Conservation (phyloP, 1,140 invertebrate species). For the Bombus ignitus region DNA sequence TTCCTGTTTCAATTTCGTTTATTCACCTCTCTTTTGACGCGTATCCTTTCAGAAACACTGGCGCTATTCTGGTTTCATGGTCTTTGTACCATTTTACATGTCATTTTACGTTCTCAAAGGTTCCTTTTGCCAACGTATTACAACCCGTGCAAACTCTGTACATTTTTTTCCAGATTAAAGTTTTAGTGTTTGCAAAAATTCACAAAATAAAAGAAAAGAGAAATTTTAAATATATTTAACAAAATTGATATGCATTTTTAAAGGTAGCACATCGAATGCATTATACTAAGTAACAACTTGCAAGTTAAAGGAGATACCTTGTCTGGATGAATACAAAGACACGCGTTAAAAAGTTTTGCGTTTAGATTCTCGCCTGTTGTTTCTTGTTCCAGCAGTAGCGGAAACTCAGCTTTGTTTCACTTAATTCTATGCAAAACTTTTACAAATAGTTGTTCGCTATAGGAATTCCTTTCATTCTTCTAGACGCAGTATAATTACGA, state of each 20-base stretch:
- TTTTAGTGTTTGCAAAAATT: too few species aligned
- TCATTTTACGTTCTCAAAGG: too few species aligned
- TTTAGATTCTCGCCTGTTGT: not conserved
- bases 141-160: too few species aligned
- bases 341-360: conserved; percentile 5
- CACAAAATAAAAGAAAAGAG: not conserved
- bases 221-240: not conserved
- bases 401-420: conserved; percentile 16
- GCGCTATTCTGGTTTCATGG: too few species aligned
- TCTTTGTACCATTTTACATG: not conserved
- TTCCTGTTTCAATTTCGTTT: not conserved
- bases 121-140: too few species aligned
- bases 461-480: not conserved
- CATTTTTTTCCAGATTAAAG: too few species aligned
- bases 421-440: conserved; percentile 53
- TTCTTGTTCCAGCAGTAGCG: not conserved
- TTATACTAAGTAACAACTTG: not conserved
- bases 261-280: not conserved
- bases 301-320: not conserved
- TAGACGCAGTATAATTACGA: not conserved
- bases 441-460: not conserved
- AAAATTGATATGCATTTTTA: not conserved
- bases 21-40: not conserved
- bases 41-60: not conserved
- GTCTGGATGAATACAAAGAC: not conserved